Conservation (phyloP, 1,140 invertebrate species). For the Ctenoplectra terminalis region DNA sequence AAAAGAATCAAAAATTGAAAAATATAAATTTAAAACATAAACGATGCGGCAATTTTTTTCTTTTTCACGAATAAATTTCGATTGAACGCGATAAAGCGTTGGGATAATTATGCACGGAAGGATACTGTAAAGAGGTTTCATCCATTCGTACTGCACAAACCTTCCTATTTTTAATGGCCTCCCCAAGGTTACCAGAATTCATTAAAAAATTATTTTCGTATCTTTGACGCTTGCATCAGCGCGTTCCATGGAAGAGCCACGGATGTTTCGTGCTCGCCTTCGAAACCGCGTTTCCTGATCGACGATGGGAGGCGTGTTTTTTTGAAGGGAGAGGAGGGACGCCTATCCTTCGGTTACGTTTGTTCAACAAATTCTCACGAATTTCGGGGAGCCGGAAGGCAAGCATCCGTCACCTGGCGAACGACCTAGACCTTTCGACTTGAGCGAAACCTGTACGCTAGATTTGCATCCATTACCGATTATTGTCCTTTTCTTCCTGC, state of each 20-base stretch:
- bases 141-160: background rate
- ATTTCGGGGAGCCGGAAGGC: constrained; percentile 67
- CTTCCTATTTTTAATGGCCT: constrained; percentile 15
- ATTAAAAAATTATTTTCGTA: constrained; percentile 51
- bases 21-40: no score
- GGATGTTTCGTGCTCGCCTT: background rate
- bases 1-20: no score
- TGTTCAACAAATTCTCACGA: constrained; percentile 67
- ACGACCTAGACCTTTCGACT: constrained; percentile 79
- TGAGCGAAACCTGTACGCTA: constrained; percentile 53
- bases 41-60: background rate
- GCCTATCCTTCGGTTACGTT: constrained; percentile 62
- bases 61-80: background rate
- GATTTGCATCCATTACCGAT: constrained; percentile 70
- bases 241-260: background rate
- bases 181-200: constrained; percentile 55
- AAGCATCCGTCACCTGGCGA: constrained; percentile 20
- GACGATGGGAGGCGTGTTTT: background rate
- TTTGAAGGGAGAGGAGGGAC: background rate
- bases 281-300: constrained; percentile 25
- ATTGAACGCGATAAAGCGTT: background rate
- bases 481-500: constrained; percentile 42
- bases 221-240: constrained; percentile 46
- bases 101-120: background rate
- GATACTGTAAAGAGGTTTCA: background rate